These are phyloP conservation scores for Catocala nupta DNA, from an alignment of 2,888 invertebrate genomes.

Conservation along the genomic window DNA sequence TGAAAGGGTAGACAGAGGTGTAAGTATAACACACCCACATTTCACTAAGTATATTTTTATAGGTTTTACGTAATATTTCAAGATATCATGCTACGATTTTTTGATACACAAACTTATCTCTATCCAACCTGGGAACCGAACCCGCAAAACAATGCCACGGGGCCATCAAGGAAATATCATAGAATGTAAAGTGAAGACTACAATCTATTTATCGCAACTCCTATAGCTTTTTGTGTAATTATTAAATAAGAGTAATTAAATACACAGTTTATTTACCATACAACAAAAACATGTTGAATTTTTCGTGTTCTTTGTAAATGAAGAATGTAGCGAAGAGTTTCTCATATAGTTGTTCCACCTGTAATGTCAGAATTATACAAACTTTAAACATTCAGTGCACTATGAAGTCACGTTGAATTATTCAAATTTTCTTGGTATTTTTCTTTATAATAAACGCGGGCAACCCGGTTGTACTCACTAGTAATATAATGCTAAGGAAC, in stretches of 20 bases:
- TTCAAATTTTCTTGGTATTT: conserved; percentile 60
- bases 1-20: too few relatives aligned
- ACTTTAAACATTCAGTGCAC: conserved; percentile 60
- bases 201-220: not conserved
- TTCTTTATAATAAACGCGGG: conserved; percentile 59
- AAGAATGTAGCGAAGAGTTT: conserved; percentile 38
- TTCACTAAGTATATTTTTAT: too few relatives aligned
- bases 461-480: conserved; percentile 32
- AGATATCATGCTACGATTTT: too few relatives aligned
- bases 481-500: conserved; percentile 17
- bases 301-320: conserved; percentile 21
- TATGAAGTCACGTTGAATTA: conserved; percentile 60
- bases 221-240: not conserved
- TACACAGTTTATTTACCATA: too few relatives aligned
- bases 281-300: not conserved
- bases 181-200: too few relatives aligned
- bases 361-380: conserved; percentile 64
- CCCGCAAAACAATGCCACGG: too few relatives aligned
- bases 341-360: conserved; percentile 47
- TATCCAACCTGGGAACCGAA: too few relatives aligned
- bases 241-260: too few relatives aligned
- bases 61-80: too few relatives aligned
- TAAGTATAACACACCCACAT: too few relatives aligned
- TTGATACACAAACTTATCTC: too few relatives aligned
- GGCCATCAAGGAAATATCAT: too few relatives aligned